Evolutionary conservation across 2,888 invertebrate species (phyloP), one percentile per base, ranked within the genome.

Genomic region (Chrysopilus asiliformis): DNA sequence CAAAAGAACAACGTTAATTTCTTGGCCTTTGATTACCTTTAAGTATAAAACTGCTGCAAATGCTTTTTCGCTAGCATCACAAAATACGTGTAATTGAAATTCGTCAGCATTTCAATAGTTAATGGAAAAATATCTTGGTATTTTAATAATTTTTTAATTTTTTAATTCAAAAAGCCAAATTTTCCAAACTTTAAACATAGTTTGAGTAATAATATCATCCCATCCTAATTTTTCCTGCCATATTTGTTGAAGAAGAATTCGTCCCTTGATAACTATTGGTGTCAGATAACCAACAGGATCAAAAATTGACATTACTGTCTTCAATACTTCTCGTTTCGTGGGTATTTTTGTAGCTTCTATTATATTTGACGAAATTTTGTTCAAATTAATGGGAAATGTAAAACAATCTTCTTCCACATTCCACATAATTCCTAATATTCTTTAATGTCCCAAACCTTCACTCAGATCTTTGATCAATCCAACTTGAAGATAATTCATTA

Each of bases 1-100:
- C 2, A 32, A 7, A 4, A 32, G 18, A 16, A 17, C 17, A 3
- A 31, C 18, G 8, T 31, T 13, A 10, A 17, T 14, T 18, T 15
- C 13, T 18, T 18, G 4, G 9, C 15, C 3, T 15, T 4, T 31
- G 4, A 12, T 13, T 4, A 31, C 13, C n/a, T 9, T 4, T 4
- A 10, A 17, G 19, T 32, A 31, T 31, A 31, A 9, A n/a, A 10
- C 16, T 17, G 31, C 17, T 5, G 31, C 31, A 18, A 19, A 31
- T 17, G 31, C 31, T 7, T 32, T 12, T 19, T 32, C 32, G 12
- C 32, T 32, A 3, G 32, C n/a, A n/a, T n/a, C n/a, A n/a, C n/a
- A n/a, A n/a, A n/a, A n/a, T n/a, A n/a, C n/a, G n/a, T n/a, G n/a
- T 13, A 14, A 7, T 15, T 29, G 29, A n/a, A 29, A 4, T 29